A percentile compares a stretch with the other conserved stretches of the same genome.
Evolutionary conservation across 1,140 invertebrate genomes (phyloP).

Genomic region (Dendroctonus ponderosae): DNA sequence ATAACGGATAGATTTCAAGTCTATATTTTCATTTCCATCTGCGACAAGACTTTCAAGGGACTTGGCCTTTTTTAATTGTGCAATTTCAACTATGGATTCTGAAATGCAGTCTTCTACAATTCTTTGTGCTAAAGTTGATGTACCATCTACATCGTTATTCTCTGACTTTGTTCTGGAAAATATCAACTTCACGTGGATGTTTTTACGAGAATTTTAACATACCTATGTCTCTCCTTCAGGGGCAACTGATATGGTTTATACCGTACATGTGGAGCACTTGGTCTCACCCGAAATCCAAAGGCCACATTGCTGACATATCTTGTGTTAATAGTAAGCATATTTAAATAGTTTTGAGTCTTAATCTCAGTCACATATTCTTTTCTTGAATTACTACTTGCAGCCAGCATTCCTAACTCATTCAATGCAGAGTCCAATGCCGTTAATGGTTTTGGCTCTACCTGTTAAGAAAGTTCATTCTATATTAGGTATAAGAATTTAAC

Average conservation of each 20-base stretch:
- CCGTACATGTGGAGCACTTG: slow-evolving; percentile 39
- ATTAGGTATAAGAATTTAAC: background rate
- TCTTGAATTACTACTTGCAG: slow-evolving; percentile 56
- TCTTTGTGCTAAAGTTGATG: slow-evolving; percentile 37
- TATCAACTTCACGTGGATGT: background rate
- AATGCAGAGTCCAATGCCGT: slow-evolving; percentile 54
- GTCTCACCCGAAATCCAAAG: slow-evolving; percentile 57
- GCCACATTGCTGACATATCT: slow-evolving; percentile 57
- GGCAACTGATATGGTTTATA: slow-evolving; percentile 46
- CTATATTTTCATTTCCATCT: slow-evolving; percentile 36
- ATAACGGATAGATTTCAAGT: slow-evolving; percentile 25
- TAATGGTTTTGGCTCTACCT: slow-evolving; percentile 19
- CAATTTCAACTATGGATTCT: slow-evolving; percentile 37
- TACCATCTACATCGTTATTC: slow-evolving; percentile 55
- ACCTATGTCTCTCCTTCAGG: slow-evolving; percentile 49
- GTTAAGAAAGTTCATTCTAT: background rate
- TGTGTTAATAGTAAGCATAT: slow-evolving; percentile 57
- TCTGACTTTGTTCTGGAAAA: slow-evolving; percentile 56
- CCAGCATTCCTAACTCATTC: slow-evolving; percentile 59
- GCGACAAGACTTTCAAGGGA: slow-evolving; percentile 45
- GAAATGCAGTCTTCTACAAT: slow-evolving; percentile 44
- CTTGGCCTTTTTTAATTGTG: slow-evolving; percentile 47
- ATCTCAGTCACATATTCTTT: slow-evolving; percentile 57
- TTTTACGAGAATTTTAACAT: background rate
- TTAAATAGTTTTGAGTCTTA: slow-evolving; percentile 43